Conservation (phyloP, 2,113 vertebrate genomes). For the Chauna torquata region DNA sequence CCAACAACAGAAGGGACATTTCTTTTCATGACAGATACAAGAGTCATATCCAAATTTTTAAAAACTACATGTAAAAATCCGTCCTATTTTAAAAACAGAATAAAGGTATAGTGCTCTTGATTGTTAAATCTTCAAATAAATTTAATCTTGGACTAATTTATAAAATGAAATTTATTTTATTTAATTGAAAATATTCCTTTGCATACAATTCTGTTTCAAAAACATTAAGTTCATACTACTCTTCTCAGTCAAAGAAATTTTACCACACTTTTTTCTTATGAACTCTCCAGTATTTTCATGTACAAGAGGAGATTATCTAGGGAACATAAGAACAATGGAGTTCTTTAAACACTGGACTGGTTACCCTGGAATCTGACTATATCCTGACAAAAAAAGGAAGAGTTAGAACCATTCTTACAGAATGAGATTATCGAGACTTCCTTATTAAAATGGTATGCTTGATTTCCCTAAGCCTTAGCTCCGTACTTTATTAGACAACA, state of each 20-base stretch:
- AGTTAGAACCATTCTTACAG: background rate
- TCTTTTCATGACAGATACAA: background rate
- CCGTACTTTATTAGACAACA: background rate
- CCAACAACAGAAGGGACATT: background rate
- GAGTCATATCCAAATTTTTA: background rate
- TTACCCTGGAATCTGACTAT: background rate
- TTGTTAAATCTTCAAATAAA: background rate
- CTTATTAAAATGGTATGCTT: background rate
- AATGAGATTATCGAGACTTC: background rate
- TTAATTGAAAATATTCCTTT: background rate
- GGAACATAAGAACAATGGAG: background rate
- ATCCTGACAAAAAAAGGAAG: background rate
- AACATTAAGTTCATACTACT: background rate
- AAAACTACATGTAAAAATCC: background rate
- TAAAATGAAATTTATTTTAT: background rate
- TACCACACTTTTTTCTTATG: background rate
- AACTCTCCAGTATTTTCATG: background rate
- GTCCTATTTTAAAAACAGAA: background rate
- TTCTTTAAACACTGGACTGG: background rate
- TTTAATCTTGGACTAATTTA: background rate
- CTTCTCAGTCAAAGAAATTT: background rate
- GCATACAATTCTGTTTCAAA: background rate
- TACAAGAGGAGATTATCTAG: background rate
- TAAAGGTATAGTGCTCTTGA: background rate
- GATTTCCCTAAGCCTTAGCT: background rate